Base-by-base conservation (phyloP, 2,888 invertebrate species). In the Galeruca laticollis region DNA sequence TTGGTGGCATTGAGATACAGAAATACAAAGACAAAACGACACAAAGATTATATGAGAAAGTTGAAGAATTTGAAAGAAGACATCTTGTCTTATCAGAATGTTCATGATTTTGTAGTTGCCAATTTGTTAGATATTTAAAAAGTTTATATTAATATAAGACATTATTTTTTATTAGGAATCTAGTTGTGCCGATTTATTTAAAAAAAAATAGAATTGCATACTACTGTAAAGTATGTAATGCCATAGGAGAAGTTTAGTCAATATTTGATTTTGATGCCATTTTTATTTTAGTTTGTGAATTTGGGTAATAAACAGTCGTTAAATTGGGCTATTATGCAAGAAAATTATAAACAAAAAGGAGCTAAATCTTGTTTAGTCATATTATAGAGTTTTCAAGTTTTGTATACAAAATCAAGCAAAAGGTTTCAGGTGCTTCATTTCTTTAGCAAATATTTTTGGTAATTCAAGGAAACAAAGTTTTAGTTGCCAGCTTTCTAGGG, bases 1-100 rank as follows among this genome's bases (percentile, higher is more conserved):
- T 88, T 92, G 77, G 88, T 88, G 47, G 89, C 89, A 69, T 90
- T 92, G 60, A 89, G 90, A 76, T 95, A 94, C 86, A 88, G 88
- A 80, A 87, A 88, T 73, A 87, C 85, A 51, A 88, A 85, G 62
- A 87, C 90, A 0, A 90, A 90, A 82, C 82, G 88, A 51, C 92
- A 93, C 83, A 89, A 88, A 77, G 87, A 86, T 64, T 87, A 87
- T 75, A 87, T 92, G 35, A 82, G 84, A 43, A 88, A 88, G 73
- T 85, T 93, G 73, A 86, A 87, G 79, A 85, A 87, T 26, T 83
- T 92, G 73, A 88, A 89, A 80, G 84, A 87, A 60, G 84, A 87
- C 64, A 87, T 92, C 73, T 86, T 92, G 61, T 83, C 86, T 52
- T 91, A 88, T 85, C 85, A 87, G 33, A 91, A 90, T 83, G 89